Conservation (phyloP, 2,888 invertebrate genomes). For the Drosophila vallismaia region DNA sequence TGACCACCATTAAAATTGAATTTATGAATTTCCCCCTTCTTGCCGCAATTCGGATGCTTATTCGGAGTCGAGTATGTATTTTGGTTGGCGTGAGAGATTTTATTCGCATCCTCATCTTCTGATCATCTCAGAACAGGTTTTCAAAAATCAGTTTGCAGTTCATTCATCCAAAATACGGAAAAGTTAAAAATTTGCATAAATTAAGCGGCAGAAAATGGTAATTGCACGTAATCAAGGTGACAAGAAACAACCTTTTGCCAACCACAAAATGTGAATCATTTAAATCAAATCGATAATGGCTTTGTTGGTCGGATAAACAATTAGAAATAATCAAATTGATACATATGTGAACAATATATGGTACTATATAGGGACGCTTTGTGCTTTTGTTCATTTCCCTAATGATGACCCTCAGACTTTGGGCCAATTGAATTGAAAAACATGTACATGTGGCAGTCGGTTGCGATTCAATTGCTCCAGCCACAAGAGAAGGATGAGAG, state of each 20-base stretch:
- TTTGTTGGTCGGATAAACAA: conserved; percentile 10
- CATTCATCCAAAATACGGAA: conserved; percentile 80
- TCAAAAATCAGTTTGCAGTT: conserved; percentile 54
- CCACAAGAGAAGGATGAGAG: too few relatives aligned
- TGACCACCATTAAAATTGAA: conserved; percentile 58
- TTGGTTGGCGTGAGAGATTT: conserved; percentile 13
- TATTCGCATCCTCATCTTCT: conserved; percentile 24
- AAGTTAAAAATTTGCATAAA: conserved; percentile 78
- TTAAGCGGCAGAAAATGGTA: conserved; percentile 60
- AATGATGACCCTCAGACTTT: too few relatives aligned
- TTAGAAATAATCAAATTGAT: neutral
- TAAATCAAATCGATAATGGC: conserved; percentile 35
- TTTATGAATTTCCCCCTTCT: conserved; percentile 57
- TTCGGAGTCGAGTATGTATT: neutral
- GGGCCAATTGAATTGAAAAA: too few relatives aligned
- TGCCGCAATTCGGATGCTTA: conserved; percentile 24
- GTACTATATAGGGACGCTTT: too few relatives aligned
- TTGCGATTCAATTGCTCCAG: too few relatives aligned
- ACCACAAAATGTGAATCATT: conserved; percentile 36
- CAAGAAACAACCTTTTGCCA: conserved; percentile 31
- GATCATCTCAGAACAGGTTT: conserved; percentile 59
- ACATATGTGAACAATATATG: too few relatives aligned
- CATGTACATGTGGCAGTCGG: too few relatives aligned
- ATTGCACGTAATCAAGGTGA: conserved; percentile 40
- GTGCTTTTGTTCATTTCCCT: too few relatives aligned